Percentiles rank a stretch among this genome's conserved stretches.
These are phyloP conservation scores for Acrocephalus arundinaceus DNA, from an alignment of 2,113 vertebrate genomes.

Conservation along the genomic window DNA sequence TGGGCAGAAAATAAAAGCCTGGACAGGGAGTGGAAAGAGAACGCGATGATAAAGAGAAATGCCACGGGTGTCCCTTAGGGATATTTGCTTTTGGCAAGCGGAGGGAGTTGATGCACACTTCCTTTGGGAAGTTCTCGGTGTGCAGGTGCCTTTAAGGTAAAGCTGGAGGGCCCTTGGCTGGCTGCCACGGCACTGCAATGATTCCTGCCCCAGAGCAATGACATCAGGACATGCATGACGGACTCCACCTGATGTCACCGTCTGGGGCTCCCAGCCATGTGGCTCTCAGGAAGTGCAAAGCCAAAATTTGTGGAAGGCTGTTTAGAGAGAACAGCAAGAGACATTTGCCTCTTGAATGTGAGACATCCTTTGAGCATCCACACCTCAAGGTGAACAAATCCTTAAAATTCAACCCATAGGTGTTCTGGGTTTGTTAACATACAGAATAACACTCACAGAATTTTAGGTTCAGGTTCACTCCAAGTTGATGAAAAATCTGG, in stretches of 20 bases:
- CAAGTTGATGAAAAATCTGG: background rate
- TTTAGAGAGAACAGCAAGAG: background rate
- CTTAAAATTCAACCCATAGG: background rate
- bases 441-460: background rate
- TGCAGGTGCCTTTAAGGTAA: background rate
- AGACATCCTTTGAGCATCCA: background rate
- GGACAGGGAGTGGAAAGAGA: background rate
- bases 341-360: background rate
- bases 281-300: background rate
- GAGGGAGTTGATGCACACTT: background rate
- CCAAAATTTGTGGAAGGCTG: background rate
- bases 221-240: constrained; percentile 26
- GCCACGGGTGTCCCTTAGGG: background rate
- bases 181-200: background rate
- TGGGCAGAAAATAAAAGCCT: background rate
- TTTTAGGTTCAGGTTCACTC: background rate
- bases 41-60: background rate
- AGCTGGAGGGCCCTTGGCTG: background rate
- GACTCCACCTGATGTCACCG: constrained; percentile 27
- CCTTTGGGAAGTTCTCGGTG: background rate
- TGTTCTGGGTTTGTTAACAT: background rate
- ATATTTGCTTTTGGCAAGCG: background rate
- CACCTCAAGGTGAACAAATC: background rate
- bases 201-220: background rate
- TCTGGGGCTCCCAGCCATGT: background rate